Evolutionary conservation across 2,113 vertebrate genomes (phyloP).

Genomic region (Indicator maculatus): DNA sequence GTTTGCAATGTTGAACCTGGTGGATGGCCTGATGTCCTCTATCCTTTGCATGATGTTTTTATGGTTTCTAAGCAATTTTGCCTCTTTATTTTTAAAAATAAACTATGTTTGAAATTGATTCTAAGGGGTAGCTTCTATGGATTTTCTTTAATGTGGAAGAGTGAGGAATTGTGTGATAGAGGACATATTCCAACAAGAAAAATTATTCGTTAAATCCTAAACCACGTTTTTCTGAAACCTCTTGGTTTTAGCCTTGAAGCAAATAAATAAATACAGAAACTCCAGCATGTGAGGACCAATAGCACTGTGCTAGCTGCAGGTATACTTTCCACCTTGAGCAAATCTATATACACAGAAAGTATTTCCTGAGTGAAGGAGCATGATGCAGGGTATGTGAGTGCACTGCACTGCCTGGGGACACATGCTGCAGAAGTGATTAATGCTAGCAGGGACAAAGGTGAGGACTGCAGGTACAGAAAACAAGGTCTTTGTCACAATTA

Average conservation of each 20-base stretch:
- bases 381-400: neutral
- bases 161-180: neutral
- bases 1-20: neutral
- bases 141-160: neutral
- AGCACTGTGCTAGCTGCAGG: neutral
- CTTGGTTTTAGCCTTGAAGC: neutral
- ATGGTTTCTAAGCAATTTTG: neutral
- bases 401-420: neutral
- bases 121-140: neutral
- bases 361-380: neutral
- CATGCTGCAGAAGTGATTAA: neutral
- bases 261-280: neutral
- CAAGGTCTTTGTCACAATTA: neutral
- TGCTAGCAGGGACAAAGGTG: neutral
- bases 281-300: neutral
- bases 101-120: neutral
- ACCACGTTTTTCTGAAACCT: neutral
- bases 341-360: neutral
- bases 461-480: neutral
- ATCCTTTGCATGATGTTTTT: neutral
- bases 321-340: slow-evolving; percentile 1
- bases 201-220: neutral
- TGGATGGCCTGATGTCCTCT: neutral
- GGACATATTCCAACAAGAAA: neutral
- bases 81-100: neutral